Base-by-base conservation (phyloP, 1,140 invertebrate species). In the Drosophila cardini region DNA sequence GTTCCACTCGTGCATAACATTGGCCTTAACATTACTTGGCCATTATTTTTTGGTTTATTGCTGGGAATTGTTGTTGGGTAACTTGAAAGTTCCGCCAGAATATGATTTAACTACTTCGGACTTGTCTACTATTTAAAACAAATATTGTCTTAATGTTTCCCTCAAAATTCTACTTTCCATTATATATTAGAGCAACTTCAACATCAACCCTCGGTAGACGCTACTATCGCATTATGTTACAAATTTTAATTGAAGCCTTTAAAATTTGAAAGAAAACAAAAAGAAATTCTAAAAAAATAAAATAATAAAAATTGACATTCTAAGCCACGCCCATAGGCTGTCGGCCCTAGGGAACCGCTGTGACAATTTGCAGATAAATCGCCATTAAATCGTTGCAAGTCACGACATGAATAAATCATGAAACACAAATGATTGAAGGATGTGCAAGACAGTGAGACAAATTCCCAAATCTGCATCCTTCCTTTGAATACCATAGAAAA, bases 391-490 rank as follows among this genome's bases (percentile, higher is more conserved):
- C 78, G 61, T 73, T 79, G 75, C 76, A 68, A 77, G 69, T 83
- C 80, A 77, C 72, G 64, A 60, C 58, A 72, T 87, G 72, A 87
- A 86, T 86, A 86, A 87, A 79, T 87, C 64, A 87, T 86, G 79
- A 71, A 83, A 87, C 77, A 82, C 83, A 87, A 87, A 83, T 86
- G 83, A 86, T 83, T 87, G 83, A 86, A 65, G 79, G 79, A 21
- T 58, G 45, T 15, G 15, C 65, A 60, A 63, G 65, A 11, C n/a
- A 62, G 67, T 5, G 11, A 61, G 16, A 3, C 11, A 10, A 43
- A 21, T 36, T 16, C 10, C 11, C 43, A 9, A 18, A 38, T 18
- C 21, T 57, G 42, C 53, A 38, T n/a, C 18, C 6, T 26, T 7
- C 65, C 21, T 43, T n/a, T 1, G 50, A 40, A 38, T 34, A 43